phyloP scores from a whole-genome alignment of 2,888 invertebrate species.

The Mimachlamys varia region DNA sequence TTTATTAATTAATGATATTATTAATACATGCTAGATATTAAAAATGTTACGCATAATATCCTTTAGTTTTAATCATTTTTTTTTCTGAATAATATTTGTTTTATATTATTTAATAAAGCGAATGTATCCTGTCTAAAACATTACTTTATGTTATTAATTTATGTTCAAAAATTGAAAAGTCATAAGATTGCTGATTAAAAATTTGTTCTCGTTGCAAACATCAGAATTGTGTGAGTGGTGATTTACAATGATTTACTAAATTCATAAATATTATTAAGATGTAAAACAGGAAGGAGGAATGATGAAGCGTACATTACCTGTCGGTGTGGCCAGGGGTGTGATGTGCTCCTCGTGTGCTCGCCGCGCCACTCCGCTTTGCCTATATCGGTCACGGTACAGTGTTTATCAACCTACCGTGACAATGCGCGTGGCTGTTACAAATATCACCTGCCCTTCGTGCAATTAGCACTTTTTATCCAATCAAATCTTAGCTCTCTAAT shows the following conservation, averaged over 20 bases:
- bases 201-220: not conserved
- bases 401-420: slow-evolving; percentile 51
- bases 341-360: not conserved
- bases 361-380: not conserved
- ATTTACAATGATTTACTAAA: not conserved
- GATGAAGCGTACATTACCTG: not conserved
- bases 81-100: too few species aligned
- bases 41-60: too few species aligned
- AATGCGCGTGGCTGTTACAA: slow-evolving; percentile 54
- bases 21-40: too few species aligned
- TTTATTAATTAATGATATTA: too few species aligned
- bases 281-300: not conserved
- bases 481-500: slow-evolving; percentile 51
- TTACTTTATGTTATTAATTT: not conserved
- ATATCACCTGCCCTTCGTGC: slow-evolving; percentile 52
- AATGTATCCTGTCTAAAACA: not conserved
- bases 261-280: not conserved
- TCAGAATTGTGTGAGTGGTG: not conserved
- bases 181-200: not conserved
- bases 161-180: not conserved
- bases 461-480: slow-evolving; percentile 48
- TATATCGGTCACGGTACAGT: slow-evolving; percentile 45
- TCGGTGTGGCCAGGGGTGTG: not conserved
- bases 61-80: too few species aligned
- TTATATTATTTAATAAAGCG: too few species aligned